Conservation (phyloP, 2,888 invertebrate genomes). For the Agrotis segetum region DNA sequence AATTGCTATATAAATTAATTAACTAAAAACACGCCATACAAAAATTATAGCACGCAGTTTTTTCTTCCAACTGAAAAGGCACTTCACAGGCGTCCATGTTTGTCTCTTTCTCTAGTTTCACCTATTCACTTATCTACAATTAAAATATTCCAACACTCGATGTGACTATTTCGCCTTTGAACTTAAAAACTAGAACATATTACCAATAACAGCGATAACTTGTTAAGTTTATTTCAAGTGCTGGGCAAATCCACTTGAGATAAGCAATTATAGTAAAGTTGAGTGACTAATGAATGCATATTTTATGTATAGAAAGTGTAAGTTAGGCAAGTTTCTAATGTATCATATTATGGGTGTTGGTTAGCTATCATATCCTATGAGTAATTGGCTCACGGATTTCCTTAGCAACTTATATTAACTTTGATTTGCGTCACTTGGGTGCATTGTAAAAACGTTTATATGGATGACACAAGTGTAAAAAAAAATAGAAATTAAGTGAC, state of each 20-base stretch:
- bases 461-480: no score
- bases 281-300: conserved; percentile 26
- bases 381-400: conserved; percentile 19
- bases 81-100: no score
- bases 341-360: conserved; percentile 9
- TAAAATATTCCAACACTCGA: background rate
- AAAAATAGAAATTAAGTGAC: no score
- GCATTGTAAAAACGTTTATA: background rate
- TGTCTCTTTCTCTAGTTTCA: background rate
- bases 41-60: no score
- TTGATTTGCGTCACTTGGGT: no score
- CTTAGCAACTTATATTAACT: background rate
- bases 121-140: background rate
- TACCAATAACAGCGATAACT: conserved; percentile 11
- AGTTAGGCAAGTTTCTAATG: conserved; percentile 5
- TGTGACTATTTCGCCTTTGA: conserved; percentile 22
- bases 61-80: no score
- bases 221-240: conserved; percentile 28
- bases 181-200: conserved; percentile 19
- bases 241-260: conserved; percentile 37
- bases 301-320: conserved; percentile 21
- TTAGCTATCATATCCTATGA: conserved; percentile 22
- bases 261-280: conserved; percentile 34
- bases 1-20: no score
- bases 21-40: no score